These are phyloP conservation scores for Paramisgurnus dabryanus DNA, from an alignment of 2,113 vertebrate species.

Conservation along the genomic window DNA sequence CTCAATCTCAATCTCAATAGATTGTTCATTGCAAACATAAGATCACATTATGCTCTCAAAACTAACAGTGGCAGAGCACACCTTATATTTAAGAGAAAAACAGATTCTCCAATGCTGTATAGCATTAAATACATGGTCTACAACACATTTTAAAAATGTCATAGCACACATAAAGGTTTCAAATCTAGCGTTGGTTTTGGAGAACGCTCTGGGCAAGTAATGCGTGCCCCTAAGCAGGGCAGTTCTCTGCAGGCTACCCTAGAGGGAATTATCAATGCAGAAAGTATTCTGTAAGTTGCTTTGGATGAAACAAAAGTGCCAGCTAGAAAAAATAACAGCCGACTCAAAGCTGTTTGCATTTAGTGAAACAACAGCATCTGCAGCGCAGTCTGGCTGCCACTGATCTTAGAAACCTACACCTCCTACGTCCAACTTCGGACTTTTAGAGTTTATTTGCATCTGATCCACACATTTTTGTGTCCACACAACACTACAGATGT, in stretches of 20 bases:
- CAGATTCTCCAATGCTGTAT: background rate
- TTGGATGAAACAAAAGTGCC: background rate
- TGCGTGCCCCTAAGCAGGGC: background rate
- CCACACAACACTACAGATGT: too few relatives aligned
- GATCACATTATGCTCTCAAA: background rate
- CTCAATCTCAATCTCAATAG: too few relatives aligned
- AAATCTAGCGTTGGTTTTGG: background rate
- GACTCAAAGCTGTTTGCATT: background rate
- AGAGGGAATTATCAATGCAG: background rate
- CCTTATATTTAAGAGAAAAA: too few relatives aligned
- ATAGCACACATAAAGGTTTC: background rate
- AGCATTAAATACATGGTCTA: background rate
- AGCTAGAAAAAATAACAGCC: background rate
- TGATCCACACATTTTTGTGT: too few relatives aligned
- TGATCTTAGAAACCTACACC: too few relatives aligned
- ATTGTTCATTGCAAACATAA: background rate
- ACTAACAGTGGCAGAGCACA: background rate
- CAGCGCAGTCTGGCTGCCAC: too few relatives aligned
- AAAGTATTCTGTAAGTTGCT: background rate
- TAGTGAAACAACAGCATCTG: background rate
- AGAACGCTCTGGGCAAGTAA: background rate
- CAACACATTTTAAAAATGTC: background rate
- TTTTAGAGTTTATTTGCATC: too few relatives aligned
- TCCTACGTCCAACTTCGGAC: too few relatives aligned
- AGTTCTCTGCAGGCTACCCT: background rate